phyloP scores from a whole-genome alignment of 1,140 invertebrate genomes.

The Mactra quadrangularis region DNA sequence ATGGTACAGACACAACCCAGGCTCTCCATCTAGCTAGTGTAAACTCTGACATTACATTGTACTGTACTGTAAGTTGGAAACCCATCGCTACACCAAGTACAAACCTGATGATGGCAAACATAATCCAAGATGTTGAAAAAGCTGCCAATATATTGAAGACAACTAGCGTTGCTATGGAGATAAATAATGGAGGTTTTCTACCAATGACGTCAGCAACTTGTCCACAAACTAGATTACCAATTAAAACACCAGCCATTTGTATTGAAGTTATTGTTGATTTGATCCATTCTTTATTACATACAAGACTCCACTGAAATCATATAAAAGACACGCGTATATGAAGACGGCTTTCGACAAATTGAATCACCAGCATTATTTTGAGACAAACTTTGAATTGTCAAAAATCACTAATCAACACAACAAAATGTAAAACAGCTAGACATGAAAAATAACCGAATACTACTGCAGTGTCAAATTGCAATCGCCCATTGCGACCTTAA shows the following conservation, averaged over 20 bases:
- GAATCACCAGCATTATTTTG: no score
- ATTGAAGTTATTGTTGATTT: conserved; percentile 69
- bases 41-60: conserved; percentile 56
- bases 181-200: conserved; percentile 67
- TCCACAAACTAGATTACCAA: conserved; percentile 68
- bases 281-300: conserved; percentile 70
- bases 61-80: conserved; percentile 50
- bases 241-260: conserved; percentile 75
- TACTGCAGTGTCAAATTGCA: no score
- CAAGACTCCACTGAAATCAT: conserved; percentile 68
- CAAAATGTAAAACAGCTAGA: no score
- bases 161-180: conserved; percentile 49
- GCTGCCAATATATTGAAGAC: conserved; percentile 61
- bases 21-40: conserved; percentile 50
- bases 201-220: conserved; percentile 73
- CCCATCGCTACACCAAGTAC: conserved; percentile 67
- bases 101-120: conserved; percentile 74
- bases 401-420: no score
- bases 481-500: no score
- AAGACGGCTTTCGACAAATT: no score
- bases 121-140: conserved; percentile 70
- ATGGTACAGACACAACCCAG: conserved; percentile 49
- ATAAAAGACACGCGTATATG: no score
- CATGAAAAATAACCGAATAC: no score
- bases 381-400: no score